Base-by-base conservation (phyloP, 1,140 invertebrate genomes). In the Diplogasteroides magnus region DNA sequence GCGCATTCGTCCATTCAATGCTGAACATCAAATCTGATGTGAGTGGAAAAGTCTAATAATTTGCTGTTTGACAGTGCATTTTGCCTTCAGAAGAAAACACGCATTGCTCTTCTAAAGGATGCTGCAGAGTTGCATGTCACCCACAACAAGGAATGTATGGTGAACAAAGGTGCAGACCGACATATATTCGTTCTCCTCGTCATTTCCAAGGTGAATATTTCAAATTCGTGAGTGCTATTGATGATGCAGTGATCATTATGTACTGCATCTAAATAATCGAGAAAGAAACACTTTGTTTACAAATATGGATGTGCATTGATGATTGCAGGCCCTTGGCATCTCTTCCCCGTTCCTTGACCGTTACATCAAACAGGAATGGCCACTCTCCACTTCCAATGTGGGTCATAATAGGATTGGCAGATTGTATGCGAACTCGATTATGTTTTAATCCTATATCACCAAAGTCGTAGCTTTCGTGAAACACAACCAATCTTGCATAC, bases 121-220 rank as follows among this genome's bases (percentile, higher is more conserved):
- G 93, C 94, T 15, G 90, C 89, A 77, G 84, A 88, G 31, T 86
- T 86, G 0, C 94, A 97, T 86, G 84, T 84, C 74, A 68, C 79
- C 56, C 72, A 84, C 19, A 79, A 84, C 60, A 68, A 82, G 55
- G 82, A 97, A 85, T 92, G 93, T 1, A 97, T 98, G 94, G 91
- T 90, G 74, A 94, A 93, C 1, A 89, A 90, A 82, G 94, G 94
- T 67, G 93, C 97, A 74, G 94, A 97, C 84, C 88, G 95, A 57
- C 95, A 98, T 85, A 85, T 98, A 3, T 97, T 97, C 86, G 96
- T 93, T 83, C 86, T 98, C 1, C 97, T 96, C 83, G 92, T 97
- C 31, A 90, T 97, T 55, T 95, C 93, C 15, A 96, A 95, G 85
- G n/a, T n/a, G n/a, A n/a, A n/a, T n/a, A n/a, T n/a, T n/a, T n/a